These are phyloP conservation scores for Microcebus jonahi DNA, from an alignment of 2,113 vertebrate species.

Conservation along the genomic window DNA sequence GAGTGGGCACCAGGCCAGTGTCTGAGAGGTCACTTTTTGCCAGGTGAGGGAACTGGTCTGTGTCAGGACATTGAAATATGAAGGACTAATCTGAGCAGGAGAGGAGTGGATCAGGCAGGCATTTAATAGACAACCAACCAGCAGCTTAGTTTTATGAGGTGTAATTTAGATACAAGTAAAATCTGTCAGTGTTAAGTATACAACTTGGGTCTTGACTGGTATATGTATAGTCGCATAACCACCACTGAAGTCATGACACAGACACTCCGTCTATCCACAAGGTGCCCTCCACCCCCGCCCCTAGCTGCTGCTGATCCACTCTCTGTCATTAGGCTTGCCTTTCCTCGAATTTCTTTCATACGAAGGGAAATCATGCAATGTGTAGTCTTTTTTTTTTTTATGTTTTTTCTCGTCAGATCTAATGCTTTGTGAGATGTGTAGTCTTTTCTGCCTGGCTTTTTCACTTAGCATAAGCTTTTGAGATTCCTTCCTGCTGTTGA, in stretches of 20 bases:
- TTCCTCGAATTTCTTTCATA: neutral
- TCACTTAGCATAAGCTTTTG: accelerated
- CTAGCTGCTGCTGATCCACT: accelerated
- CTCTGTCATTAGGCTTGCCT: neutral
- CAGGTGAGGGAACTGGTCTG: neutral
- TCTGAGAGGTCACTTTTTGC: accelerated
- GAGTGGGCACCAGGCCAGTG: neutral
- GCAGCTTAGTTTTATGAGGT: neutral
- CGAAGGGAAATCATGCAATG: no score
- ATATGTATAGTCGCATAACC: no score
- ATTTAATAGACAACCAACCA: accelerated
- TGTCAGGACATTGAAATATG: neutral
- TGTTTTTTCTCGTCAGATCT: no score
- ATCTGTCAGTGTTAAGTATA: accelerated
- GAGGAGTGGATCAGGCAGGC: neutral
- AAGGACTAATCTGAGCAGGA: neutral
- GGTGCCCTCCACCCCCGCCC: neutral
- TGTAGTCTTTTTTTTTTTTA: neutral
- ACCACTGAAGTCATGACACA: accelerated
- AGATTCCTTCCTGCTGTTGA: neutral
- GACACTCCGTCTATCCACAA: neutral
- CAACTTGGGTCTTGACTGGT: neutral
- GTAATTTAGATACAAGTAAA: neutral
- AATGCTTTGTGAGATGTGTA: no score
- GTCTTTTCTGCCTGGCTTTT: neutral